Evolutionary conservation across 2,113 vertebrate genomes (phyloP), one percentile per base, ranked within the genome.

Genomic region (Puma concolor): DNA sequence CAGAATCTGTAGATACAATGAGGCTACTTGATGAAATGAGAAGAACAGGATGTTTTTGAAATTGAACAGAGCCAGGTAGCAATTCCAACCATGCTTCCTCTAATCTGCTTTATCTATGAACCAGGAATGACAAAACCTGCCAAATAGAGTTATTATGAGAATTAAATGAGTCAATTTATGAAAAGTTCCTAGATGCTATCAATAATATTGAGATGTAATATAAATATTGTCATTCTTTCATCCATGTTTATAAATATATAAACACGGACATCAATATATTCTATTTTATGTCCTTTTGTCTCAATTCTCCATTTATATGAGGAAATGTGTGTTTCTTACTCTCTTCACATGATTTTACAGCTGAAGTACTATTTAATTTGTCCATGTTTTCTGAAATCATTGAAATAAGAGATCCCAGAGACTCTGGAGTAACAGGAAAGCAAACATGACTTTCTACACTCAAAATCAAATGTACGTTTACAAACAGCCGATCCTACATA

Each of bases 141-240:
- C 50, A 95, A 71, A 50, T 21, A 79, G 11, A 31, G 2, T 48
- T 74, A 87, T 63, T 66, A 44, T 64, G 57, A 81, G 54, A 87
- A 95, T 88, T 76, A 82, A 88, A 41, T 77, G 7, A 72, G 48
- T 60, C 38, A 38, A 54, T 38, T 88, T 87, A 54, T 74, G 23
- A 85, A 77, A 86, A 54, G 1, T 80, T 74, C 41, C 25, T 77
- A 63, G 13, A 50, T 13, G 16, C 0, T 90, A 23, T 60, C 16
- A 31, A 7, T 57, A 76, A 54, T 54, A 92, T 44, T 31, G 36
- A 84, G 5, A 81, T 69, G 5, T 6, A 31, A 77, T 67, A 17
- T 66, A 60, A 88, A 72, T 87, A 92, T 31, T 96, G 38, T 95
- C 57, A 33, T 60, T 84, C 31, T 66, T 97, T 82, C 14, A n/a